phyloP scores from a whole-genome alignment of 2,797 vertebrate genomes.

The Fistularia tabacaria region DNA sequence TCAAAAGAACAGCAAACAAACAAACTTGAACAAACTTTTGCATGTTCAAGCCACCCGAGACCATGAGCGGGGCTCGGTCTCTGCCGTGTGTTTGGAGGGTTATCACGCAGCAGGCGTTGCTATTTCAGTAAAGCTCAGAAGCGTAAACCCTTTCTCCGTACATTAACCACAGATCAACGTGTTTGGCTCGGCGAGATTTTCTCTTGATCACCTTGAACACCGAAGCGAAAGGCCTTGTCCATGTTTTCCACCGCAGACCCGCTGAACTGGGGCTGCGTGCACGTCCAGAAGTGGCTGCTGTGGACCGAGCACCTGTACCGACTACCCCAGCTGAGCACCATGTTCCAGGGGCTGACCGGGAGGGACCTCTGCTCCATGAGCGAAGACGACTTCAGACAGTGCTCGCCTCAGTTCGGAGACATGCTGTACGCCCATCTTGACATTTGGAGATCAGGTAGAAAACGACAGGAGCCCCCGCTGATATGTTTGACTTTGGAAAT shows the following conservation, averaged over 20 bases:
- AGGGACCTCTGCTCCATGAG: slow-evolving; percentile 88
- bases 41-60: too few relatives aligned
- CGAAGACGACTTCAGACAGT: slow-evolving; percentile 88
- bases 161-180: too few relatives aligned
- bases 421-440: slow-evolving; percentile 90
- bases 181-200: too few relatives aligned
- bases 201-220: neutral
- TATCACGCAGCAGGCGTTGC: too few relatives aligned
- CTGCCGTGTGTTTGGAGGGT: too few relatives aligned
- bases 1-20: too few relatives aligned
- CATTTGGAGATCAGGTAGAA: slow-evolving; percentile 92
- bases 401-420: slow-evolving; percentile 82
- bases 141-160: too few relatives aligned
- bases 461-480: neutral
- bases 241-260: slow-evolving; percentile 75
- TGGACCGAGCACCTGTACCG: slow-evolving; percentile 94
- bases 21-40: too few relatives aligned
- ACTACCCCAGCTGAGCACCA: slow-evolving; percentile 82
- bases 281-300: slow-evolving; percentile 95
- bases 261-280: slow-evolving; percentile 82
- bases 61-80: too few relatives aligned
- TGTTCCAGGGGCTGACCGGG: slow-evolving; percentile 86
- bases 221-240: neutral
- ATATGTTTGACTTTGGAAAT: too few relatives aligned
- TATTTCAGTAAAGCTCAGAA: too few relatives aligned